These are phyloP conservation scores for Sussaba pulchella DNA, from an alignment of 2,888 invertebrate genomes.

Conservation along the genomic window DNA sequence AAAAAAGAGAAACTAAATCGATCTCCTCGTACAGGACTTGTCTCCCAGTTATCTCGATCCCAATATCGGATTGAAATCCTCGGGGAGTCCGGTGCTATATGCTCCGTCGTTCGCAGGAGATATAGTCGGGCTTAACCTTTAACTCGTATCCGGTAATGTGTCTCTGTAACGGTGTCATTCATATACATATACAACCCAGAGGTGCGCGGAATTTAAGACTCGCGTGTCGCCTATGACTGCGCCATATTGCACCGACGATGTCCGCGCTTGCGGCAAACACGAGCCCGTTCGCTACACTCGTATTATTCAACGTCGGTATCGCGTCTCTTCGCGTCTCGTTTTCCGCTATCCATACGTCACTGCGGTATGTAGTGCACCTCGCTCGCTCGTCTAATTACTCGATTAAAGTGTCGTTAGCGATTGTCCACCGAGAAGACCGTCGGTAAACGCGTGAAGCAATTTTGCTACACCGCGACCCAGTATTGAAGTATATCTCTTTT, in stretches of 20 bases:
- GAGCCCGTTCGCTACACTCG: slow-evolving; percentile 48
- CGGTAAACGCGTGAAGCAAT: slow-evolving; percentile 22
- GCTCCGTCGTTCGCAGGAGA: slow-evolving; percentile 54
- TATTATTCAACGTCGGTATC: slow-evolving; percentile 32
- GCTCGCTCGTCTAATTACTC: slow-evolving; percentile 62
- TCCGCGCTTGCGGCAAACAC: slow-evolving; percentile 33
- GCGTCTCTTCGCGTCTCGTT: slow-evolving; percentile 25
- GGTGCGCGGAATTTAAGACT: slow-evolving; percentile 65
- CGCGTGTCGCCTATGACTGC: slow-evolving; percentile 37
- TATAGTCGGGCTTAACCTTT: slow-evolving; percentile 66
- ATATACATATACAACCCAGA: slow-evolving; percentile 67
- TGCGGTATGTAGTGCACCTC: slow-evolving; percentile 22
- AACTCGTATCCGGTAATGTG: slow-evolving; percentile 66
- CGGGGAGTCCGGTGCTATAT: slow-evolving; percentile 37
- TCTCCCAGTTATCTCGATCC: slow-evolving; percentile 8
- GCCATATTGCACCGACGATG: neutral
- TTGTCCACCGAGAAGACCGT: slow-evolving; percentile 47
- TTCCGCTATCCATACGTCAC: slow-evolving; percentile 21
- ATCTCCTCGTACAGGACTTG: neutral
- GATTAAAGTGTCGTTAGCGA: slow-evolving; percentile 66
- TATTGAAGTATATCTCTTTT: neutral
- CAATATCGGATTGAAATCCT: slow-evolving; percentile 35
- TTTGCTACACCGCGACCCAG: slow-evolving; percentile 25
- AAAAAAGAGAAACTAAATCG: slow-evolving; percentile 20
- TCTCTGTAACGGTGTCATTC: slow-evolving; percentile 64